Conservation (phyloP, 2,888 invertebrate genomes). For the Diarsia dahlii region DNA sequence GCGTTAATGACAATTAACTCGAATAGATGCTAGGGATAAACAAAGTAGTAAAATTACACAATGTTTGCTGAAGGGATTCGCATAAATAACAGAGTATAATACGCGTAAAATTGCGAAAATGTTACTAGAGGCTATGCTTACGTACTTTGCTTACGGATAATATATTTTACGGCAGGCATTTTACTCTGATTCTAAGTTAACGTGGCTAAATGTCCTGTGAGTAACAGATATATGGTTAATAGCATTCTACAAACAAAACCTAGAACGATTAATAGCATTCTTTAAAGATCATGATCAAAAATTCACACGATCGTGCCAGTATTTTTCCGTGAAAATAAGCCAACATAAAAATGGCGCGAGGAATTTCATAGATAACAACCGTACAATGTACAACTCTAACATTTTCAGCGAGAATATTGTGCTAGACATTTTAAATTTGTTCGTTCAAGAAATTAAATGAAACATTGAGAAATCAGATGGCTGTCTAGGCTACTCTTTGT, state of each 20-base stretch:
- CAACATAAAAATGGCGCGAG: conserved; percentile 46
- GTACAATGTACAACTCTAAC: conserved; percentile 42
- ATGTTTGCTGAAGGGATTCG: conserved; percentile 43
- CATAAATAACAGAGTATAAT: conserved; percentile 43
- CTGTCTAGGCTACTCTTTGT: conserved; percentile 54
- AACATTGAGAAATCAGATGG: conserved; percentile 52
- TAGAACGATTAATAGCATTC: conserved; percentile 30
- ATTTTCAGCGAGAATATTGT: conserved; percentile 47
- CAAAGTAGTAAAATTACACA: conserved; percentile 55
- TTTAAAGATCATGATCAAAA: conserved; percentile 32
- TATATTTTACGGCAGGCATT: conserved; percentile 36
- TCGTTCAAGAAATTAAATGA: conserved; percentile 52
- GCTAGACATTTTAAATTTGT: conserved; percentile 52
- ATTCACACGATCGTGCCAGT: conserved; percentile 27
- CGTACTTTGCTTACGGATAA: conserved; percentile 32
- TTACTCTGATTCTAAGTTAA: conserved; percentile 34
- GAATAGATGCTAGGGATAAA: conserved; percentile 59
- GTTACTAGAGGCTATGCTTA: conserved; percentile 16
- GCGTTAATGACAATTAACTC: conserved; percentile 66
- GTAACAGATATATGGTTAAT: conserved; percentile 6
- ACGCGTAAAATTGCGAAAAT: conserved; percentile 43
- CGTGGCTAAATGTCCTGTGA: conserved; percentile 4
- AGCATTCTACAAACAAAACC: conserved; percentile 3
- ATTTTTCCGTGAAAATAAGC: conserved; percentile 49
- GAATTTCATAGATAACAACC: conserved; percentile 49